Conservation (phyloP, 1,140 invertebrate genomes). For the Melanaphis sacchari region DNA sequence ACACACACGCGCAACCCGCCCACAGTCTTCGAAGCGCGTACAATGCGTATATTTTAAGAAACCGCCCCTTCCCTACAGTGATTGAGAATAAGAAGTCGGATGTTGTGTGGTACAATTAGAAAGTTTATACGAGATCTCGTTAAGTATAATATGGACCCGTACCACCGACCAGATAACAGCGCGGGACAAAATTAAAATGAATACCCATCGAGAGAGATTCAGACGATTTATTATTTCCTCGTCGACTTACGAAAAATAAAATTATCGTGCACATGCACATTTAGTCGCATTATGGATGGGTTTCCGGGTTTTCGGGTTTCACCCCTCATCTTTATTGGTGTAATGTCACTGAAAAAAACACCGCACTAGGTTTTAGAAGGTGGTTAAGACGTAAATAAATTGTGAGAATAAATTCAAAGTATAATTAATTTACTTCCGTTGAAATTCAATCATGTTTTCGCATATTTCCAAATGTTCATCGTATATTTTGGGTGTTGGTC, state of each 20-base stretch:
- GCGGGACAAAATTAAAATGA: slow-evolving; percentile 3
- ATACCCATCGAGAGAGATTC: not conserved
- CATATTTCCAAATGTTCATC: not conserved
- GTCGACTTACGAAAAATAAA: slow-evolving; percentile 1
- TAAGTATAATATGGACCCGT: not conserved
- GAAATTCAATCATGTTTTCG: not conserved
- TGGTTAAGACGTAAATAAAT: not conserved
- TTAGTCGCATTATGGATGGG: not conserved
- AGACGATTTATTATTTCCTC: not conserved
- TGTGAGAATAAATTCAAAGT: not conserved
- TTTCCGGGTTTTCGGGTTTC: not conserved
- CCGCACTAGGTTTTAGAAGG: not conserved
- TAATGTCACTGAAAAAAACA: not conserved
- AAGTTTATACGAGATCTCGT: slow-evolving; percentile 41
- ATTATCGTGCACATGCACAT: not conserved
- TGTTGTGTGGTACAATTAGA: slow-evolving; percentile 9
- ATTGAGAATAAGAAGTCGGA: slow-evolving; percentile 31
- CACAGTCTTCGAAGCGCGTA: not conserved
- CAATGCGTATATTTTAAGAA: slow-evolving; percentile 10
- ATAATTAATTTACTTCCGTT: not conserved
- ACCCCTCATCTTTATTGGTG: not conserved
- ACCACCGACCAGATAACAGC: not conserved
- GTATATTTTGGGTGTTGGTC: not conserved
- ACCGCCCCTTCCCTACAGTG: not conserved
- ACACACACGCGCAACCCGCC: not conserved